Evolutionary conservation across 2,888 invertebrate genomes (phyloP), one percentile per base, ranked within the genome.

Genomic region (Netelia melanura): DNA sequence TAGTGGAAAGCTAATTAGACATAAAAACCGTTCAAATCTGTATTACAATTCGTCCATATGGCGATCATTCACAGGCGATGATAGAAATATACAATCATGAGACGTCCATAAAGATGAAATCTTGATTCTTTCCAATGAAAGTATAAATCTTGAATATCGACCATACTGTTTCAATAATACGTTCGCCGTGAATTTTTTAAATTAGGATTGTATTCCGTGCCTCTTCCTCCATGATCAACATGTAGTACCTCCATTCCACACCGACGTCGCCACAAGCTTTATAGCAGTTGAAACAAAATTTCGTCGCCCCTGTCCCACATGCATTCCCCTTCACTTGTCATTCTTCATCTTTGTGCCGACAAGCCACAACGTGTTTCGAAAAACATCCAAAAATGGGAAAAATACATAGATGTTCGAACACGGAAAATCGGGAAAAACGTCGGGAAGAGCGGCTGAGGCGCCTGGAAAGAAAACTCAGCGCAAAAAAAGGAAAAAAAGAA

Each of bases 261-360:
- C 70, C 54, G 70, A 72, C 43, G 38, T 58, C 21, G 56, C 71
- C 74, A 74, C 62, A 74, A 61, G 9, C 61, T 75, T 75, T 64
- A 76, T 67, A 76, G 67, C 76, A 76, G 76, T 76, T 67, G 17
- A 17, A 17, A 17, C 67, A 44, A 76, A 76, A 65, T 65, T 65
- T 43, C 54, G 65, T 43, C 25, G 25, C 25, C 25, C 25, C 25
- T 25, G 25, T 25, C 25, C 25, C 25, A 1, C 25, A 25, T 25
- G 25, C 52, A 30, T 3, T 25, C 25, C 3, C 25, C 25, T 70
- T 8, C 61, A 5, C 61, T 79, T 10, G 38, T 64, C 70, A 79
- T 79, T 79, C 78, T 70, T 71, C 70, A 79, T 70, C 62, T 70
- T 79, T 71, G 78, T 79, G 78, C 78, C 78, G 43, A 71, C 70